Base-by-base conservation (phyloP, 2,113 vertebrate genomes). In the Vidua macroura region DNA sequence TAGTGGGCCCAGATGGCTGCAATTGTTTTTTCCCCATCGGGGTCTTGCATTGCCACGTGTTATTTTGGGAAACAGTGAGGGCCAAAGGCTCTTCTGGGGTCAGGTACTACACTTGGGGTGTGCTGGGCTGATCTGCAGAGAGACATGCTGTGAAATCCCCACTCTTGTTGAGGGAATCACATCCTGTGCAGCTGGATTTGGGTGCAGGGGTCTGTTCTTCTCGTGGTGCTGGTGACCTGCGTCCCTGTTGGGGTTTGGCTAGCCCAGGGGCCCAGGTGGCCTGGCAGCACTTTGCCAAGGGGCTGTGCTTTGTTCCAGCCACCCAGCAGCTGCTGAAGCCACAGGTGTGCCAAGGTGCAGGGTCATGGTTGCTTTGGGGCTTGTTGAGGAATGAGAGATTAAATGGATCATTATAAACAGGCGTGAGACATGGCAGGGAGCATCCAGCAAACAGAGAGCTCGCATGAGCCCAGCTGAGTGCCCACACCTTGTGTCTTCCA, bases 331-430 rank as follows among this genome's bases (percentile, higher is more conserved):
- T 35, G 85, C 28, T 23, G 5, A 25, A 70, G 55, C 44, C 67
- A 3, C 0, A 1, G 5, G 2, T 13, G 6, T 35, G 33, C 55
- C 3, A 3, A 7, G 24, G 13, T 8, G 13, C 23, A 4, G 11
- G 41, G 13, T n/a, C 58, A 9, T 31, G 0, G 25, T 35, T 33
- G 5, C 13, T 0, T 0, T 1, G 28, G 30, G 44, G 33, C 70
- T 68, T 7, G 3, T 55, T 31, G 48, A 39, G 80, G 43, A 58
- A 37, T 30, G 2, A 35, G 11, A n/a, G 39, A 31, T 73, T 41
- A 24, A 24, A 30, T 31, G 63, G 33, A 46, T 85, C 3, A 0
- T 88, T 31, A 13, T n/a, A 18, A 72, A 33, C 33, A 27, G 24
- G 22, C 10, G 2, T 10, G 41, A 69, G 89, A 9, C 23, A 7